Conservation (phyloP, 2,888 invertebrate genomes). For the Caenorhabditis virilis region DNA sequence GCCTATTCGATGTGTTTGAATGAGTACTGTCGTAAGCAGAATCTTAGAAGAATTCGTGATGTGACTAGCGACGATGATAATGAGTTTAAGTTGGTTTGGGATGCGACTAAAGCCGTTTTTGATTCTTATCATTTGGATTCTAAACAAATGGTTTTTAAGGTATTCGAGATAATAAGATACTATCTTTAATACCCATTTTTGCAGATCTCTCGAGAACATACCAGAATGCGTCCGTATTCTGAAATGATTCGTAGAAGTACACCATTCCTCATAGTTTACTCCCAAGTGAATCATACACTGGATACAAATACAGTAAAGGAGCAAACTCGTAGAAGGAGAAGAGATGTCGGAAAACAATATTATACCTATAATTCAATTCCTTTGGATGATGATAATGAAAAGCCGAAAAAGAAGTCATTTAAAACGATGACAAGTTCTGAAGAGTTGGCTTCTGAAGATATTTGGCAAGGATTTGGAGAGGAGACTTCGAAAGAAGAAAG, state of each 20-base stretch:
- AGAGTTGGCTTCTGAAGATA: slow-evolving; percentile 33
- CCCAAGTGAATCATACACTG: slow-evolving; percentile 44
- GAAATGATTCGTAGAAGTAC: slow-evolving; percentile 47
- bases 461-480: slow-evolving; percentile 50
- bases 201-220: slow-evolving; percentile 39
- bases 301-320: slow-evolving; percentile 40
- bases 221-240: slow-evolving; percentile 44
- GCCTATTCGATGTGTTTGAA: slow-evolving; percentile 44
- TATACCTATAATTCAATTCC: slow-evolving; percentile 33
- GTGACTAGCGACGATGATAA: slow-evolving; percentile 14
- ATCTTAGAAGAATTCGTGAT: slow-evolving; percentile 18
- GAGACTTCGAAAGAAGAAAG: slow-evolving; percentile 32
- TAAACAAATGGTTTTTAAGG: slow-evolving; percentile 36
- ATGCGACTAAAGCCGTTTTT: slow-evolving; percentile 44
- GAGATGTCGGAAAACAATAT: slow-evolving; percentile 30
- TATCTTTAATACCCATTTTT: not conserved
- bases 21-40: slow-evolving; percentile 40
- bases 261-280: slow-evolving; percentile 46
- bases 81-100: slow-evolving; percentile 40
- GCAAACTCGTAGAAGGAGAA: slow-evolving; percentile 32
- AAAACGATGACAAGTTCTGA: slow-evolving; percentile 18
- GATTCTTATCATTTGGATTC: slow-evolving; percentile 43
- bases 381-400: slow-evolving; percentile 23
- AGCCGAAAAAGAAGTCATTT: slow-evolving; percentile 12
- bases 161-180: not conserved